A percentile compares a stretch with the other conserved stretches of the same genome.
phyloP scores from a whole-genome alignment of 2,888 invertebrate species.

The Drosophila stalkeri region DNA sequence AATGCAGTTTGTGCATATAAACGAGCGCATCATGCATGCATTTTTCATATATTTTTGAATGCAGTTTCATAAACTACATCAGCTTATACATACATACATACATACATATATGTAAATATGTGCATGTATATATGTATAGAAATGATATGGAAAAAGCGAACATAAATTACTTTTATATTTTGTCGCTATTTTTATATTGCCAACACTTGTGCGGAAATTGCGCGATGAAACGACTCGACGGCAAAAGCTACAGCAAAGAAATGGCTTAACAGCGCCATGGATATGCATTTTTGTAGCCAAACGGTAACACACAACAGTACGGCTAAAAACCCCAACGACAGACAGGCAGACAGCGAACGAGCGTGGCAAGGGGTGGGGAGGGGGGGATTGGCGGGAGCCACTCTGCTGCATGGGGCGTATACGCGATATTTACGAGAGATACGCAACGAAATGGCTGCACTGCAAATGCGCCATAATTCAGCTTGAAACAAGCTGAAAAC shows the following conservation, averaged over 20 bases:
- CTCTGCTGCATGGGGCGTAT: slow-evolving; percentile 49
- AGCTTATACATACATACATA: slow-evolving; percentile 16
- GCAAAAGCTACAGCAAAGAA: slow-evolving; percentile 50
- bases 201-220: slow-evolving; percentile 81
- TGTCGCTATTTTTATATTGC: slow-evolving; percentile 80
- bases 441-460: slow-evolving; percentile 59
- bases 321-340: slow-evolving; percentile 14
- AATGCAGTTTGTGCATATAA: slow-evolving; percentile 76
- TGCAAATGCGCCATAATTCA: slow-evolving; percentile 68
- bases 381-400: too few relatives aligned
- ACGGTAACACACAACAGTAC: slow-evolving; percentile 37
- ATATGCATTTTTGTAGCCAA: slow-evolving; percentile 69
- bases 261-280: slow-evolving; percentile 56
- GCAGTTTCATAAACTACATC: slow-evolving; percentile 54
- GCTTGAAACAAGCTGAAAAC: slow-evolving; percentile 50
- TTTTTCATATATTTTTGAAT: slow-evolving; percentile 68
- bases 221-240: slow-evolving; percentile 72
- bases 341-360: neutral
- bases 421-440: slow-evolving; percentile 70
- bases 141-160: slow-evolving; percentile 75
- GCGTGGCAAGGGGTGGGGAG: too few relatives aligned
- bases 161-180: slow-evolving; percentile 81
- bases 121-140: slow-evolving; percentile 50
- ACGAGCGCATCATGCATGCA: slow-evolving; percentile 74
- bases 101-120: slow-evolving; percentile 11